Evolutionary conservation across 2,888 invertebrate species (phyloP), one percentile per base, ranked within the genome.

Genomic region (Selenia dentaria): DNA sequence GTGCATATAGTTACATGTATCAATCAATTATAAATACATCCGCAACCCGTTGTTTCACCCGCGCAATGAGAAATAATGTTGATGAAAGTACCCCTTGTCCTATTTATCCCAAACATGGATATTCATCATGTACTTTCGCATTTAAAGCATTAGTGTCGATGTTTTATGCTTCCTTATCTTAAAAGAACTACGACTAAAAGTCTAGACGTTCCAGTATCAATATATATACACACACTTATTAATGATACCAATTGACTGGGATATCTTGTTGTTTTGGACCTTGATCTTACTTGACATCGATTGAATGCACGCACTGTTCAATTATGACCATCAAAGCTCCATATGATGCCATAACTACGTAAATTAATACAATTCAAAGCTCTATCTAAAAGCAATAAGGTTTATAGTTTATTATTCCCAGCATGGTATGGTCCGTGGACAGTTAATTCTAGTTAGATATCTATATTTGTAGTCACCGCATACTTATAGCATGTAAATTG

Each of bases 211-310:
- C n/a, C n/a, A n/a, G n/a, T n/a, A n/a, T n/a, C n/a, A n/a, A n/a
- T n/a, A n/a, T n/a, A n/a, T n/a, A n/a, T n/a, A n/a, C n/a, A n/a
- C n/a, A n/a, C n/a, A n/a, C n/a, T n/a, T n/a, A n/a, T n/a, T n/a
- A n/a, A n/a, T n/a, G n/a, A n/a, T n/a, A 22, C 5, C 12, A 28
- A 45, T 45, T 22, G 33, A 26, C 27, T 12, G 10, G 25, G 22
- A 34, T 31, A 40, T 46, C 31, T 16, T 22, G 6, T 9, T 28
- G 25, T 6, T 40, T 45, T 33, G 42, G 54, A 59, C 71, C 68
- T 70, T 73, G 73, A 72, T 69, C 62, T 51, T 53, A 60, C 41
- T 57, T 64, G 57, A 59, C 63, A 59, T 59, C 57, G 53, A 57
- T 60, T 51, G 56, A 52, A 51, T 42, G 28, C 40, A 42, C 51